phyloP scores from a whole-genome alignment of 2,888 invertebrate species.

The Rutpela maculata region DNA sequence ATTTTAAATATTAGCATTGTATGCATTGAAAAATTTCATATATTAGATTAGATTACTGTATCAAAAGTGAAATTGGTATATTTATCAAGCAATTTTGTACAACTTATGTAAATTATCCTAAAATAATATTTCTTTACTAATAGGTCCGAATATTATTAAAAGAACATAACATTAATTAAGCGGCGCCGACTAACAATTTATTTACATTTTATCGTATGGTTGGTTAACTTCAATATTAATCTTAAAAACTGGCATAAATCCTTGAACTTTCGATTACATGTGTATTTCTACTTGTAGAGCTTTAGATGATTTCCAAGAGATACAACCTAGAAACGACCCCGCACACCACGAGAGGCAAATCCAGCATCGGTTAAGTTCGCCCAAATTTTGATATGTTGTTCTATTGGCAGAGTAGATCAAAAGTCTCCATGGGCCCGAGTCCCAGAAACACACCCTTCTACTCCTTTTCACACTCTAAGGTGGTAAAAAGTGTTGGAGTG shows the following conservation, averaged over 20 bases:
- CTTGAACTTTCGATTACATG: not conserved
- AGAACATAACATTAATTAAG: conserved; percentile 11
- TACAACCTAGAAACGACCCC: no score
- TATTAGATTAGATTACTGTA: no score
- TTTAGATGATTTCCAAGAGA: not conserved
- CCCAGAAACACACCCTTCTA: no score
- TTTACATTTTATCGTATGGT: not conserved
- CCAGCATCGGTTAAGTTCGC: no score
- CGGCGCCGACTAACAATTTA: conserved; percentile 21
- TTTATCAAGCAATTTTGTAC: not conserved
- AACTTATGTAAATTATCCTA: conserved; percentile 3
- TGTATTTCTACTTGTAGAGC: not conserved
- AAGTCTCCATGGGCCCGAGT: no score
- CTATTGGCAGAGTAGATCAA: no score
- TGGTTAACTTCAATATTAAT: conserved; percentile 15
- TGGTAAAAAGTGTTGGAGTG: no score
- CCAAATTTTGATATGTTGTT: no score
- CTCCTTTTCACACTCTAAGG: no score
- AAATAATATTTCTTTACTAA: conserved; percentile 21
- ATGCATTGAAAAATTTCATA: no score
- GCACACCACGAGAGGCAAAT: no score
- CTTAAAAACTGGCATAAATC: not conserved
- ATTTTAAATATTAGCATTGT: no score
- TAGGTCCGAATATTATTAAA: conserved; percentile 22
- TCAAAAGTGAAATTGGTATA: not conserved